Conservation (phyloP, 2,888 invertebrate species). For the Aleiodes alternator region DNA sequence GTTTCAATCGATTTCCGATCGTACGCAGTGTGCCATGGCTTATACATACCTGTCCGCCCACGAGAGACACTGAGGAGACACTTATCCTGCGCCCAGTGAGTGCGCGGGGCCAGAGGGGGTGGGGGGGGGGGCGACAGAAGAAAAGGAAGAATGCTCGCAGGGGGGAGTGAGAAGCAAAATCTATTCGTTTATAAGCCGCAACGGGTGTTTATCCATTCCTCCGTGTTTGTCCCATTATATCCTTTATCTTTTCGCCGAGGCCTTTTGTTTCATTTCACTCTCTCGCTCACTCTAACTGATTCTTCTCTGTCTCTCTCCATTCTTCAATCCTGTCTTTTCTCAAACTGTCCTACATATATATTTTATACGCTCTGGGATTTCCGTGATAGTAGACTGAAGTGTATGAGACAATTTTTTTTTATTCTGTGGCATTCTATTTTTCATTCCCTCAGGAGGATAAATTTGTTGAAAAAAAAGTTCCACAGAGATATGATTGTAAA, state of each 20-base stretch:
- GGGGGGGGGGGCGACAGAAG: background rate
- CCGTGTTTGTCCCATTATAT: slow-evolving; percentile 53
- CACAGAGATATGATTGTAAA: too few species aligned
- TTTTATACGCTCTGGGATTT: slow-evolving; percentile 24
- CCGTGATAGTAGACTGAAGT: slow-evolving; percentile 27
- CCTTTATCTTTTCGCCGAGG: slow-evolving; percentile 55
- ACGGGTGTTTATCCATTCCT: slow-evolving; percentile 53
- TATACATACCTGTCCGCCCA: slow-evolving; percentile 56
- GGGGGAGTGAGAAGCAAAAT: slow-evolving; percentile 48
- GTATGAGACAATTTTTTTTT: slow-evolving; percentile 22
- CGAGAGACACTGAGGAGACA: slow-evolving; percentile 50
- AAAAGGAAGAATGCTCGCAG: slow-evolving; percentile 36
- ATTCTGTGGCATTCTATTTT: background rate
- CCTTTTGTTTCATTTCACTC: slow-evolving; percentile 56
- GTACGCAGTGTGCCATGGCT: slow-evolving; percentile 36
- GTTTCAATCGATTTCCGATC: slow-evolving; percentile 57
- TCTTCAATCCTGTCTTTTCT: slow-evolving; percentile 40
- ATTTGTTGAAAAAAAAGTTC: too few species aligned
- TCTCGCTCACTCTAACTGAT: slow-evolving; percentile 28
- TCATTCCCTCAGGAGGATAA: background rate
- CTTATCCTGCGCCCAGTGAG: slow-evolving; percentile 55
- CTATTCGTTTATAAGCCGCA: slow-evolving; percentile 47
- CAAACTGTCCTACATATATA: slow-evolving; percentile 36
- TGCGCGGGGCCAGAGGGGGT: slow-evolving; percentile 35
- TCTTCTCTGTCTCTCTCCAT: slow-evolving; percentile 23